These are phyloP conservation scores for Operophtera brumata DNA, from an alignment of 2,888 invertebrate genomes.

Conservation along the genomic window DNA sequence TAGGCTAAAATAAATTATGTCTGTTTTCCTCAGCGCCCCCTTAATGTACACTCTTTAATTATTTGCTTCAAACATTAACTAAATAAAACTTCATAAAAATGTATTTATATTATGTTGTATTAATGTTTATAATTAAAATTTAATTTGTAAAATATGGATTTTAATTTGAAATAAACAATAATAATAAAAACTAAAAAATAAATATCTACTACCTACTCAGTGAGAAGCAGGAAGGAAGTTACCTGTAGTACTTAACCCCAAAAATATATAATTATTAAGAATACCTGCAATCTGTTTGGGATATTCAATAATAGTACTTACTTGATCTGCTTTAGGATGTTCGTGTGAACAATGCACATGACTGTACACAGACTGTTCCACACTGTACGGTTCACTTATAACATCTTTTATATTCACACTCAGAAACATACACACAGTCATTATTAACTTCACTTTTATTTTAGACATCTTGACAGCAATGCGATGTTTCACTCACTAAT, in stretches of 20 bases:
- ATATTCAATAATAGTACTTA: conserved; percentile 57
- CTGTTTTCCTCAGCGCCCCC: too few species aligned
- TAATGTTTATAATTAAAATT: too few species aligned
- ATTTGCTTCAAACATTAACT: too few species aligned
- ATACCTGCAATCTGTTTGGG: background rate
- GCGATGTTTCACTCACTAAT: conserved; percentile 46
- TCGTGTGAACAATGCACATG: conserved; percentile 82
- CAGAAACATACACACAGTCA: conserved; percentile 44
- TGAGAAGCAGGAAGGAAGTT: background rate
- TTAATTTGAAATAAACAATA: too few species aligned
- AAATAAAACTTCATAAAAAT: too few species aligned
- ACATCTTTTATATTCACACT: conserved; percentile 41
- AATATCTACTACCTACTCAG: too few species aligned
- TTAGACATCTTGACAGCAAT: conserved; percentile 42
- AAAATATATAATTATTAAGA: background rate
- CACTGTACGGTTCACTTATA: conserved; percentile 44
- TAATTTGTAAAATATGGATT: too few species aligned
- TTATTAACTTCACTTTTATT: conserved; percentile 39
- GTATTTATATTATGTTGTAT: too few species aligned
- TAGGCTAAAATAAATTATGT: too few species aligned
- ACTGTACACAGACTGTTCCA: conserved; percentile 39
- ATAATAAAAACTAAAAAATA: too few species aligned
- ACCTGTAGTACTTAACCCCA: conserved; percentile 13
- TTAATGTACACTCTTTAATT: too few species aligned
- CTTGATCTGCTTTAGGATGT: conserved; percentile 85